phyloP scores from a whole-genome alignment of 2,113 vertebrate genomes.

The Petroica traversi region DNA sequence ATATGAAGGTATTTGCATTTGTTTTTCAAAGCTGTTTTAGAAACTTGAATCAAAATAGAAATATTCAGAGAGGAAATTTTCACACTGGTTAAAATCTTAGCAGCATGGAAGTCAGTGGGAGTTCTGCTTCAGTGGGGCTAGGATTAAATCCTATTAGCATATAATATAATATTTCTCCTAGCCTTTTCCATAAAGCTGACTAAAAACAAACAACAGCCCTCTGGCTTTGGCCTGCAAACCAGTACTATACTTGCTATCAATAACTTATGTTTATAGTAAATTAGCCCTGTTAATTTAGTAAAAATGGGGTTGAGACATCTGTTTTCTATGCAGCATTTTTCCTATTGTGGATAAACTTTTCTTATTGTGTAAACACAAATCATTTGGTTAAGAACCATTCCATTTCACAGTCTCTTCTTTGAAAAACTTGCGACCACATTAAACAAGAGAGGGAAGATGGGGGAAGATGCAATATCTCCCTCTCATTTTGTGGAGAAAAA shows the following conservation, averaged over 20 bases:
- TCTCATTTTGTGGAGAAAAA: not conserved
- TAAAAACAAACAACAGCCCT: not conserved
- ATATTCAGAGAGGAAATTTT: conserved; percentile 1
- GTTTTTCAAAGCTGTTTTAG: conserved; percentile 30
- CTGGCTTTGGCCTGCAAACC: not conserved
- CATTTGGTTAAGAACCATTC: not conserved
- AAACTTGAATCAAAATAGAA: conserved; percentile 19
- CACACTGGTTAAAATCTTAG: not conserved
- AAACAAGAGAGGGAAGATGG: not conserved
- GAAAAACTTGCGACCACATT: not conserved
- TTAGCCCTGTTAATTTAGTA: not conserved
- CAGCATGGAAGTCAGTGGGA: not conserved
- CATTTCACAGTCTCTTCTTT: not conserved
- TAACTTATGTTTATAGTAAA: not conserved
- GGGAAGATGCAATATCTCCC: not conserved
- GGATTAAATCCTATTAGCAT: conserved; percentile 14
- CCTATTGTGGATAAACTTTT: not conserved
- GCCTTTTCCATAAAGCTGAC: not conserved
- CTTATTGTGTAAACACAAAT: not conserved
- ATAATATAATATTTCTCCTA: not conserved
- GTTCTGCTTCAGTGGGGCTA: conserved; percentile 8
- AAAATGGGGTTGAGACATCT: not conserved
- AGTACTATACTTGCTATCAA: not conserved
- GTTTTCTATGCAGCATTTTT: not conserved
- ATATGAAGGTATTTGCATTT: conserved; percentile 38